Evolutionary conservation across 2,113 vertebrate genomes (phyloP).

Genomic region (Semnornis frantzii): DNA sequence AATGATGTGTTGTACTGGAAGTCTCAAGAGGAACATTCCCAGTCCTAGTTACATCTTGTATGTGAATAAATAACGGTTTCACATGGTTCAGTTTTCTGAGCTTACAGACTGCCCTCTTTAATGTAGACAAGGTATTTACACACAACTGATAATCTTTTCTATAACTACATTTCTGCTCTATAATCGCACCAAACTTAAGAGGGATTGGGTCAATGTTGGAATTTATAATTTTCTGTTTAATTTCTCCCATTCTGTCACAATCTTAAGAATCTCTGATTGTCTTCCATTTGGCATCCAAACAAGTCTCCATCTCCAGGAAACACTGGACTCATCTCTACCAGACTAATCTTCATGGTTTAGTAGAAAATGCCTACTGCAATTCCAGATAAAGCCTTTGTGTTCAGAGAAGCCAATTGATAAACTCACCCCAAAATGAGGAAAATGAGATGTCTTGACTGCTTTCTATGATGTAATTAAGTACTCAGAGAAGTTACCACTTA

Average conservation of each 20-base stretch:
- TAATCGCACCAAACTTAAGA: not conserved
- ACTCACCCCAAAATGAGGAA: not conserved
- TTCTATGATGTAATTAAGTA: not conserved
- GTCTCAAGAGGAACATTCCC: not conserved
- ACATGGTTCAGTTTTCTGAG: not conserved
- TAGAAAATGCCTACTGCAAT: not conserved
- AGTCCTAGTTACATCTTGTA: accelerated
- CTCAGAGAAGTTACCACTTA: not conserved
- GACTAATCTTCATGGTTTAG: not conserved
- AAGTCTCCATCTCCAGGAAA: not conserved
- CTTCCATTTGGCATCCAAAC: not conserved
- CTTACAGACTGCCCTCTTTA: not conserved
- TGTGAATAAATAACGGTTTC: not conserved
- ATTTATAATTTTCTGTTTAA: not conserved
- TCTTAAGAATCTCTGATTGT: not conserved
- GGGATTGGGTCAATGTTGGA: not conserved
- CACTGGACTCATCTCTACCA: not conserved
- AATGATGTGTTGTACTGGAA: not conserved
- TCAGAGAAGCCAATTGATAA: not conserved
- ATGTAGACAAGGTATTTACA: not conserved
- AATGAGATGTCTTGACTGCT: not conserved
- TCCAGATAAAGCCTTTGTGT: no score
- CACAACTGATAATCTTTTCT: not conserved
- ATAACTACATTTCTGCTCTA: not conserved
- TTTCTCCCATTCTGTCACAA: not conserved